Percentiles rank a stretch among this genome's conserved stretches.
phyloP scores from a whole-genome alignment of 1,140 invertebrate genomes.

The Paralvinella palmiformis region DNA sequence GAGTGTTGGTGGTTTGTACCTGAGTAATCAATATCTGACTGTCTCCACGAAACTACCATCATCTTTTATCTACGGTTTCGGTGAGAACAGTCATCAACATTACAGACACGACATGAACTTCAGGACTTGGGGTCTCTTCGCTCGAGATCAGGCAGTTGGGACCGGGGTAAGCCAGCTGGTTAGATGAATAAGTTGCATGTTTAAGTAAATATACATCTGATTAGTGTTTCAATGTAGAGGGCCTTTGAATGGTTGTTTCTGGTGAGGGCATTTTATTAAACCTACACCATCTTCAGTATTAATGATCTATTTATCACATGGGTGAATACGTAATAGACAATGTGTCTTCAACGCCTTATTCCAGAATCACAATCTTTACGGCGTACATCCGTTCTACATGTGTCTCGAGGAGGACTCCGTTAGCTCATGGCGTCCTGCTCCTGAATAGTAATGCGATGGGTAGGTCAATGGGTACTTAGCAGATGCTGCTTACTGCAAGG shows the following conservation, averaged over 20 bases:
- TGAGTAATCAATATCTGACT: conserved; percentile 79
- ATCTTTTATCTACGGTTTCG: conserved; percentile 73
- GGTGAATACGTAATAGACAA: not conserved
- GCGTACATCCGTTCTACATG: conserved; percentile 76
- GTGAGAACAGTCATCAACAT: conserved; percentile 58
- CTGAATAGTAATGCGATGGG: conserved; percentile 43
- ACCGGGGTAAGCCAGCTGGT: not conserved
- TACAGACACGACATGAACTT: conserved; percentile 42
- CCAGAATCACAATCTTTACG: conserved; percentile 53
- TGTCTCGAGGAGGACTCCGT: conserved; percentile 51
- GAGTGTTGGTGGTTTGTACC: conserved; percentile 62
- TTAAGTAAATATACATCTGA: not conserved
- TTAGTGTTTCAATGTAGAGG: not conserved
- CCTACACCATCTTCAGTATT: too few relatives aligned
- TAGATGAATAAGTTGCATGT: not conserved
- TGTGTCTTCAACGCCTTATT: not conserved
- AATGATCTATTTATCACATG: too few relatives aligned
- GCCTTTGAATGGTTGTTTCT: not conserved
- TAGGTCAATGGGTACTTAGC: too few relatives aligned
- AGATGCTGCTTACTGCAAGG: too few relatives aligned
- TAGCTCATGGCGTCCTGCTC: conserved; percentile 39
- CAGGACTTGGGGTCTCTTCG: conserved; percentile 39
- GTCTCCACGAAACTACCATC: conserved; percentile 68
- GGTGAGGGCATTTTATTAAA: too few relatives aligned
- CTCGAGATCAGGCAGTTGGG: conserved; percentile 27